Conservation (phyloP, 2,113 vertebrate genomes). For the Orthonyx spaldingii region DNA sequence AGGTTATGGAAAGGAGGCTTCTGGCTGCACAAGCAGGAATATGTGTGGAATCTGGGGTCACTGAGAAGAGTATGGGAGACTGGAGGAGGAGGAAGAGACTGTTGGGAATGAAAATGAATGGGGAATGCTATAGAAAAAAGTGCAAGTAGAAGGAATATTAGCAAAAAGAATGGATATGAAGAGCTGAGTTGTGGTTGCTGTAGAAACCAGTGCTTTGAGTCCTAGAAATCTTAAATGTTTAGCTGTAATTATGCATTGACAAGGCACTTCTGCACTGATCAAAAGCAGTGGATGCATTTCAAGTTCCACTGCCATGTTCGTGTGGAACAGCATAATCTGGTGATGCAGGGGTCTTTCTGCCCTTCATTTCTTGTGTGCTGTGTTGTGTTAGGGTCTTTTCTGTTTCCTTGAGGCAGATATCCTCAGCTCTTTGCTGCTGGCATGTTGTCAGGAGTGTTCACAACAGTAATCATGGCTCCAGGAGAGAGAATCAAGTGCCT, state of each 20-base stretch:
- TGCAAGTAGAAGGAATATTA: not conserved
- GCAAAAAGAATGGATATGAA: not conserved
- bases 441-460: conserved; percentile 95
- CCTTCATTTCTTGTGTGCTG: not conserved
- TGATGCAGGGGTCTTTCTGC: not conserved
- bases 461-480: conserved; percentile 95
- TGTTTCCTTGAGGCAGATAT: conserved; percentile 78
- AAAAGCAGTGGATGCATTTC: not conserved
- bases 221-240: not conserved
- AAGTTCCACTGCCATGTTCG: not conserved
- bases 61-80: not conserved
- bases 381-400: not conserved
- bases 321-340: not conserved
- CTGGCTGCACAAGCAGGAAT: not conserved
- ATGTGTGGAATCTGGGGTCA: not conserved
- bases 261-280: not conserved
- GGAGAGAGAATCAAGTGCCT: conserved; percentile 98
- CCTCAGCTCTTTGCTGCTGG: conserved; percentile 94
- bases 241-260: not conserved
- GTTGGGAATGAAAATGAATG: not conserved
- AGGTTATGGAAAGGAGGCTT: not conserved
- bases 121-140: not conserved
- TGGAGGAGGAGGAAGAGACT: not conserved
- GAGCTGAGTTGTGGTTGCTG: conserved; percentile 8
- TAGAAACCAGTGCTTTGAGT: not conserved